These are phyloP conservation scores for Diadema setosum DNA, from an alignment of 35 echinoderm and acorn worm species.

Conservation along the genomic window DNA sequence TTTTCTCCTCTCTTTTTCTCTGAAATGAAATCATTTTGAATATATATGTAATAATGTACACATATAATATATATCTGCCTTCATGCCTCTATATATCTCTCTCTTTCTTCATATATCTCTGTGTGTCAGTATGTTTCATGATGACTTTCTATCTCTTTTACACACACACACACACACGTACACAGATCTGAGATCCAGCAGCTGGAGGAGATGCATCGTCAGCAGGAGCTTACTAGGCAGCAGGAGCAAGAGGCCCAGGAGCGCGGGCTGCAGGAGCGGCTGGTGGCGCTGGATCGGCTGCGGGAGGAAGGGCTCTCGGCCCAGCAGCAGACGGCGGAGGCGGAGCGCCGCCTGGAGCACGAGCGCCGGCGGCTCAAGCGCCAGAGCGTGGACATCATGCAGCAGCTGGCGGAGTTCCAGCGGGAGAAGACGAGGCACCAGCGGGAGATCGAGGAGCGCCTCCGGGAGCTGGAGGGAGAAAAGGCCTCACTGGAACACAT, in stretches of 20 bases:
- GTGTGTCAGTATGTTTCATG: too few relatives aligned
- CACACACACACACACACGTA: too few relatives aligned
- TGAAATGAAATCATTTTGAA: too few relatives aligned
- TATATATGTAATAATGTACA: too few relatives aligned
- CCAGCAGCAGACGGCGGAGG: conserved; percentile 37
- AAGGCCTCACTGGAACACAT: neutral
- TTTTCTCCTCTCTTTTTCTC: too few relatives aligned
- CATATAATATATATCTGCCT: too few relatives aligned
- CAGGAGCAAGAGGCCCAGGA: conserved; percentile 43
- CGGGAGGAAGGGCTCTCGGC: conserved; percentile 50
- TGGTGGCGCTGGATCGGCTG: conserved; percentile 44
- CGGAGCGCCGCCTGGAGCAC: conserved; percentile 38
- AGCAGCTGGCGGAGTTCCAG: conserved; percentile 73
- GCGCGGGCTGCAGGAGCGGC: conserved; percentile 20
- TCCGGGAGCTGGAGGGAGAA: conserved; percentile 3
- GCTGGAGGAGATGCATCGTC: conserved; percentile 46
- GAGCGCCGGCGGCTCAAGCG: conserved; percentile 59
- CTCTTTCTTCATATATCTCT: too few relatives aligned
- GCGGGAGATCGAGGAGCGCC: neutral
- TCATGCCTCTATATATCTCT: too few relatives aligned
- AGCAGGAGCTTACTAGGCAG: conserved; percentile 30
- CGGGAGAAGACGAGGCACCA: conserved; percentile 43
- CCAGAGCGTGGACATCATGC: conserved; percentile 64
- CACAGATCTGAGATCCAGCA: conserved; percentile 70
- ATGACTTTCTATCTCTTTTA: too few relatives aligned